phyloP scores from a whole-genome alignment of 2,888 invertebrate genomes.

The Drosophila subsilvestris region DNA sequence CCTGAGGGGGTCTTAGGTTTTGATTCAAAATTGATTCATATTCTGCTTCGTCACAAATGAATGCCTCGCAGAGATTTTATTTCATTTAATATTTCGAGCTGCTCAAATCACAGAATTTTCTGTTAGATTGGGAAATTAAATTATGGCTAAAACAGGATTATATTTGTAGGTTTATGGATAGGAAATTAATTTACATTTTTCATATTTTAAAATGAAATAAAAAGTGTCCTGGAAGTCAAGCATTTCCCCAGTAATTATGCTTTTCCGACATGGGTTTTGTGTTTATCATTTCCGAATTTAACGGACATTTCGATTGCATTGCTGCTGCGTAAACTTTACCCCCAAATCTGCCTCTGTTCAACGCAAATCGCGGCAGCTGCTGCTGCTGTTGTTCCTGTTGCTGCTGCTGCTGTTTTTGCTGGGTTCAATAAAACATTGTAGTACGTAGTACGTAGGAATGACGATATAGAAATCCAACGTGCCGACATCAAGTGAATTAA shows the following conservation, averaged over 20 bases:
- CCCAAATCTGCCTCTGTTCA: not conserved
- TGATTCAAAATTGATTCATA: not conserved
- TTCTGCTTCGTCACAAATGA: not conserved
- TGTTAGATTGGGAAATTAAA: not conserved
- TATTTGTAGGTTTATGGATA: not conserved
- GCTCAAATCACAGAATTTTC: not conserved
- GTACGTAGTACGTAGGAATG: slow-evolving; percentile 44
- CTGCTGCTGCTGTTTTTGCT: not conserved
- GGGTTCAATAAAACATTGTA: slow-evolving; percentile 46
- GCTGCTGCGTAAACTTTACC: not conserved
- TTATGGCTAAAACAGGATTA: not conserved
- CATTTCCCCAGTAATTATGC: too few species aligned
- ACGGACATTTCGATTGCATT: slow-evolving; percentile 16
- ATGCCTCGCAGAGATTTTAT: not conserved
- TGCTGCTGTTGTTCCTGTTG: slow-evolving; percentile 12
- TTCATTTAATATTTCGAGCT: not conserved
- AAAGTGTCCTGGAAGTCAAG: too few species aligned
- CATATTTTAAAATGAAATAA: too few species aligned
- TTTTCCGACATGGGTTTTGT: not conserved
- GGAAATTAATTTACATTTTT: not conserved
- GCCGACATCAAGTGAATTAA: slow-evolving; percentile 72
- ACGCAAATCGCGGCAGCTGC: slow-evolving; percentile 5
- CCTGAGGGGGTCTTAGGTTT: not conserved
- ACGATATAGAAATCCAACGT: slow-evolving; percentile 41
- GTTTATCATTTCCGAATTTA: slow-evolving; percentile 21